These are phyloP conservation scores for Hyles lineata DNA, from an alignment of 2,888 invertebrate species.

Conservation along the genomic window DNA sequence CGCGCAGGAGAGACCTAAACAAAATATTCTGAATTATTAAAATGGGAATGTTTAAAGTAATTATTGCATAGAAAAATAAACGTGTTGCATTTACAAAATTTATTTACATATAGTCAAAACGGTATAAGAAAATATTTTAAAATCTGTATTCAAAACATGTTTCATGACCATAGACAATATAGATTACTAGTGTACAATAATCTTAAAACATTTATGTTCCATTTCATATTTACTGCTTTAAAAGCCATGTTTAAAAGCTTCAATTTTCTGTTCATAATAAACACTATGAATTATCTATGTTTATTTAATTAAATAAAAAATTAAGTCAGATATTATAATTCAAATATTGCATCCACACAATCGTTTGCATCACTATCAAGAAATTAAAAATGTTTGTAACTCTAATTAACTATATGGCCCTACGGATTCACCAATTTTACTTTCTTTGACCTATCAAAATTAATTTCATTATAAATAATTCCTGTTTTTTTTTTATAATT, in stretches of 20 bases:
- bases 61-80: neutral
- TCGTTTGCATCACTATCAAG: too few relatives aligned
- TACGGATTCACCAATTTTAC: too few relatives aligned
- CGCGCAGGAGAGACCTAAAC: slow-evolving; percentile 50
- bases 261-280: neutral
- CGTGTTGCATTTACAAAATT: neutral
- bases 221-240: neutral
- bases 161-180: neutral
- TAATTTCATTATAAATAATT: too few relatives aligned
- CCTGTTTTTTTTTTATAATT: too few relatives aligned
- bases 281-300: too few relatives aligned
- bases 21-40: slow-evolving; percentile 17
- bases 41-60: neutral
- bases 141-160: neutral
- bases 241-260: too few relatives aligned
- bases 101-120: neutral
- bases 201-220: neutral
- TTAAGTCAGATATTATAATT: too few relatives aligned
- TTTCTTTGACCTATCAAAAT: too few relatives aligned
- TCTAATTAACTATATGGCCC: too few relatives aligned
- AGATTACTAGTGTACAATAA: neutral
- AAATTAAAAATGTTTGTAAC: too few relatives aligned
- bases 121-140: neutral
- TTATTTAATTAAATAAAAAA: too few relatives aligned
- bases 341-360: too few relatives aligned